Percentiles rank a stretch among this genome's conserved stretches.
Evolutionary conservation across 2,888 invertebrate genomes (phyloP).

Genomic region (Amphimallon solstitiale): DNA sequence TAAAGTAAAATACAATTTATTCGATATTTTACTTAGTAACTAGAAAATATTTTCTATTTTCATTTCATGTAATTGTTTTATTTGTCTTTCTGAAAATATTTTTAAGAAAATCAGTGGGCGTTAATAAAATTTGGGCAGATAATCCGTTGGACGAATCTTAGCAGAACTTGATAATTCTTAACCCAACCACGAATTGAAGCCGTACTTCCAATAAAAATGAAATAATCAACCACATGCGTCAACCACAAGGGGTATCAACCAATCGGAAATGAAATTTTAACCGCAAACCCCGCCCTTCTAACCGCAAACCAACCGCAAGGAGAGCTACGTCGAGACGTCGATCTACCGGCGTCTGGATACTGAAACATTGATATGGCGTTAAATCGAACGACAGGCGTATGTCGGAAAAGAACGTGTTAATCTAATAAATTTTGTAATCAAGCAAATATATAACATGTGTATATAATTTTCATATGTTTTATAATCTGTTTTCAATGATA

Average conservation of each 20-base stretch:
- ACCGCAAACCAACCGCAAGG: constrained; percentile 71
- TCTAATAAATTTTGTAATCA: neutral
- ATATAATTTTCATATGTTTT: no score
- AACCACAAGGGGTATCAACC: constrained; percentile 70
- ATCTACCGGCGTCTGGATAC: constrained; percentile 53
- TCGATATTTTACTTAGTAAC: no score
- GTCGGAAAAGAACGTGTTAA: neutral
- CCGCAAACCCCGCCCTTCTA: constrained; percentile 72
- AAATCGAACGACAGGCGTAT: constrained; percentile 8
- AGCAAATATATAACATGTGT: no score
- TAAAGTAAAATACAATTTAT: no score
- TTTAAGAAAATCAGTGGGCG: constrained; percentile 13
- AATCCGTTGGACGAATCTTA: constrained; percentile 34
- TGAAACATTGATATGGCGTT: constrained; percentile 40
- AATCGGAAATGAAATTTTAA: constrained; percentile 70
- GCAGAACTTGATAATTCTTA: constrained; percentile 39
- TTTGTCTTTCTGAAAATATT: no score
- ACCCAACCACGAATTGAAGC: constrained; percentile 47
- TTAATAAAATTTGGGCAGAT: constrained; percentile 20
- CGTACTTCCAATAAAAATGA: constrained; percentile 62
- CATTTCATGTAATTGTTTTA: no score
- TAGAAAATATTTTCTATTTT: no score
- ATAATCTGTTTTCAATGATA: no score
- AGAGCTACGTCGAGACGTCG: constrained; percentile 62
- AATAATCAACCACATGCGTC: constrained; percentile 64